Percentiles rank a stretch among this genome's conserved stretches.
Conservation (phyloP, 2,888 invertebrate genomes). For the Sesia bembeciformis region DNA sequence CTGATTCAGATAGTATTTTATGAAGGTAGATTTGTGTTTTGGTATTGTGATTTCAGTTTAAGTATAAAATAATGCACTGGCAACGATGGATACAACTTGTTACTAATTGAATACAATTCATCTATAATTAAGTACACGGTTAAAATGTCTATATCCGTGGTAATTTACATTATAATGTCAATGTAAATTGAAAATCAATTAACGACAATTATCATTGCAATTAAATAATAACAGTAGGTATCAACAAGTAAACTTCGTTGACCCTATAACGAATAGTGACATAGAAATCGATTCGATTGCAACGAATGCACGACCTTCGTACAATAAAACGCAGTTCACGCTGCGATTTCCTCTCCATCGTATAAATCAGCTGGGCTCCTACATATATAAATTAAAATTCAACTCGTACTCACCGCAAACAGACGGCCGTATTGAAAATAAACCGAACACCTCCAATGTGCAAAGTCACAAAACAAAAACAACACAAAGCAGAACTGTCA, state of each 20-base stretch:
- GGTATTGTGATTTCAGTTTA: no score
- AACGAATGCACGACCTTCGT: conserved; percentile 48
- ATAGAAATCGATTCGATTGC: conserved; percentile 43
- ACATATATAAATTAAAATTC: conserved; percentile 52
- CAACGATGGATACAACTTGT: no score
- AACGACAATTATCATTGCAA: background rate
- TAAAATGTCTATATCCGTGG: no score
- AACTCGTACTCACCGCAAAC: conserved; percentile 64
- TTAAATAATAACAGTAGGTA: background rate
- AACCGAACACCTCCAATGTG: conserved; percentile 62
- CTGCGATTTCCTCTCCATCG: conserved; percentile 43
- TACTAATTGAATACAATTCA: no score
- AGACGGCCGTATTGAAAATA: conserved; percentile 56
- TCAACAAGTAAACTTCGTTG: conserved; percentile 23
- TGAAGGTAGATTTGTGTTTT: no score
- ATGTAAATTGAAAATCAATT: no score
- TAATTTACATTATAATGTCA: no score
- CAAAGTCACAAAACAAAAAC: conserved; percentile 58
- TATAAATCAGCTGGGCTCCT: conserved; percentile 57
- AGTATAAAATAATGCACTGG: no score
- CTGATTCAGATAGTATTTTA: no score
- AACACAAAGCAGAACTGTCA: conserved; percentile 53
- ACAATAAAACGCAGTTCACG: conserved; percentile 48
- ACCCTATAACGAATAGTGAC: conserved; percentile 24
- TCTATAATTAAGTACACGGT: no score